Conservation (phyloP, 2,888 invertebrate species). For the Enchytraeus crypticus region DNA sequence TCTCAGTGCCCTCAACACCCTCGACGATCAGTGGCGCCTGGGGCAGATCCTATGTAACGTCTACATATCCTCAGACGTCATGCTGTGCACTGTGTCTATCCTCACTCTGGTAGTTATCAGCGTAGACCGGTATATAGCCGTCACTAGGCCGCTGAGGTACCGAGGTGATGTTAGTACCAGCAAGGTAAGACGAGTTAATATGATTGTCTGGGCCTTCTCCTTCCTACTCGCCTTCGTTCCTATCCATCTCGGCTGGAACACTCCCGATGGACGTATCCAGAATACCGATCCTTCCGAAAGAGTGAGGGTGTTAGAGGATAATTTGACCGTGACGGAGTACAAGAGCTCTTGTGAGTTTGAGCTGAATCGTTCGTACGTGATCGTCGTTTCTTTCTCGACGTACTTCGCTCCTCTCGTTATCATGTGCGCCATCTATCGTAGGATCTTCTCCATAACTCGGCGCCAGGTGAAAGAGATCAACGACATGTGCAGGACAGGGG, state of each 20-base stretch:
- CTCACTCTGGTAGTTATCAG: slow-evolving; percentile 27
- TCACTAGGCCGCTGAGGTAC: slow-evolving; percentile 23
- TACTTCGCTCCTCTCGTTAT: slow-evolving; percentile 26
- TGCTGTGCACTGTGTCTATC: slow-evolving; percentile 29
- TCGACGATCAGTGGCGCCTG: slow-evolving; percentile 20
- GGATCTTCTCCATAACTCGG: slow-evolving; percentile 20
- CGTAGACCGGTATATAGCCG: slow-evolving; percentile 25
- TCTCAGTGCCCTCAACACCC: slow-evolving; percentile 19
- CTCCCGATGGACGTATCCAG: slow-evolving; percentile 16
- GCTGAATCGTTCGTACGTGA: slow-evolving; percentile 23
- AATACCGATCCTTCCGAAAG: too few relatives aligned
- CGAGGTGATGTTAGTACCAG: slow-evolving; percentile 10
- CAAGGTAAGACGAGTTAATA: slow-evolving; percentile 12
- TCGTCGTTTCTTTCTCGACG: slow-evolving; percentile 21
- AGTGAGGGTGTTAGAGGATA: too few relatives aligned
- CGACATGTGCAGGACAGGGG: background rate
- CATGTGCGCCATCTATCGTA: slow-evolving; percentile 25
- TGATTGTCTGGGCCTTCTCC: slow-evolving; percentile 25
- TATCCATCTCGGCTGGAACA: slow-evolving; percentile 29
- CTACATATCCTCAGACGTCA: slow-evolving; percentile 24
- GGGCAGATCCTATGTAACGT: slow-evolving; percentile 26
- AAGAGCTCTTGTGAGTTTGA: slow-evolving; percentile 19
- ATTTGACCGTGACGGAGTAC: background rate
- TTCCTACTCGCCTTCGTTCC: slow-evolving; percentile 26
- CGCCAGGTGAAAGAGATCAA: slow-evolving; percentile 27